Evolutionary conservation across 2,888 invertebrate genomes (phyloP).

Genomic region (Eupithecia pulchellata): DNA sequence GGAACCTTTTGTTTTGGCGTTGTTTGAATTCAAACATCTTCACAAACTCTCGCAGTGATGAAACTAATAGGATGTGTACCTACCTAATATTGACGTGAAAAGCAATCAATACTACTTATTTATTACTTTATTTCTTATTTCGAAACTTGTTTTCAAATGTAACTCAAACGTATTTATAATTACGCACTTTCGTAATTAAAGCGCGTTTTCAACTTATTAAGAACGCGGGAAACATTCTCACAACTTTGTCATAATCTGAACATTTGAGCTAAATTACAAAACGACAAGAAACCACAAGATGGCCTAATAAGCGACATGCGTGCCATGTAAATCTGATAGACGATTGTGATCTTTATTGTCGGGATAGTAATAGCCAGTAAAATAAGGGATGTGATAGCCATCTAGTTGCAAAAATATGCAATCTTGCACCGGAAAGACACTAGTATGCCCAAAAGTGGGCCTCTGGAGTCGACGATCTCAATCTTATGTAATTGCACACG

Average conservation of each 20-base stretch:
- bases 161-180: neutral
- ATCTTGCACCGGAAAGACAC: slow-evolving; percentile 14
- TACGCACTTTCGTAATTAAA: slow-evolving; percentile 13
- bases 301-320: neutral
- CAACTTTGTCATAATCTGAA: slow-evolving; percentile 9
- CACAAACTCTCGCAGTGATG: no score
- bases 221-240: slow-evolving; percentile 14
- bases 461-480: slow-evolving; percentile 8
- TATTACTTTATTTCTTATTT: no score
- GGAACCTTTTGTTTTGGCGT: no score
- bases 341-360: slow-evolving; percentile 12
- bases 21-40: no score
- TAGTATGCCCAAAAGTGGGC: slow-evolving; percentile 20
- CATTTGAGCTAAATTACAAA: slow-evolving; percentile 12
- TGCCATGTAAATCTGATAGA: neutral
- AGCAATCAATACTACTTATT: no score
- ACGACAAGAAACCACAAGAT: neutral
- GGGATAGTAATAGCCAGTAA: neutral
- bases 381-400: slow-evolving; percentile 3
- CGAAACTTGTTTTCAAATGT: no score
- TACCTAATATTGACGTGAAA: no score
- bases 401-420: slow-evolving; percentile 18
- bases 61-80: no score
- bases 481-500: slow-evolving; percentile 4
- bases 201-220: neutral